These are phyloP conservation scores for Pterobdella sp. DNA, from an alignment of 2,888 invertebrate species.

Conservation along the genomic window DNA sequence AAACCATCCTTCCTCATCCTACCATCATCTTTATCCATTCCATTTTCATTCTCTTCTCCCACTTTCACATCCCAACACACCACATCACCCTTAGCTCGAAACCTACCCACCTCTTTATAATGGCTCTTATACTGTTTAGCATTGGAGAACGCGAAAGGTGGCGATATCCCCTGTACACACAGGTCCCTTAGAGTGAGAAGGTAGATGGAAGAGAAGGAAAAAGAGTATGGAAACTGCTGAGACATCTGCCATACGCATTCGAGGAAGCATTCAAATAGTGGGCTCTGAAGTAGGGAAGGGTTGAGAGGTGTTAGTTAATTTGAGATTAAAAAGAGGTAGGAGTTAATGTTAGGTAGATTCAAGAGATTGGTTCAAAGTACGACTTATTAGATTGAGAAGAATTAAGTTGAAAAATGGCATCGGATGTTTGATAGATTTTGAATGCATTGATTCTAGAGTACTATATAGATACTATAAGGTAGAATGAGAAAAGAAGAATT, in stretches of 20 bases:
- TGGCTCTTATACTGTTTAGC: conserved; percentile 61
- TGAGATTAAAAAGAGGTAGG: too few species aligned
- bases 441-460: too few species aligned
- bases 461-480: too few species aligned
- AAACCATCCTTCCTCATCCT: too few species aligned
- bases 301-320: too few species aligned
- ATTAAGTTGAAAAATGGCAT: too few species aligned
- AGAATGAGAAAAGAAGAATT: too few species aligned
- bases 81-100: conserved; percentile 51
- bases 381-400: too few species aligned
- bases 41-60: background rate
- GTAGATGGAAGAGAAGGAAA: conserved; percentile 86
- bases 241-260: conserved; percentile 87
- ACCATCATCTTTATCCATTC: background rate
- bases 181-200: conserved; percentile 86
- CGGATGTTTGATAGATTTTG: too few species aligned
- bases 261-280: conserved; percentile 79
- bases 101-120: background rate
- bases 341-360: too few species aligned
- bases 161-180: conserved; percentile 76
- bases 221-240: conserved; percentile 76
- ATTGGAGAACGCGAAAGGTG: conserved; percentile 84
- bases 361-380: too few species aligned
- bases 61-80: background rate
- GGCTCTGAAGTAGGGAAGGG: too few species aligned